These are phyloP conservation scores for Sarcoramphus papa DNA, from an alignment of 2,797 vertebrate genomes.

Conservation along the genomic window DNA sequence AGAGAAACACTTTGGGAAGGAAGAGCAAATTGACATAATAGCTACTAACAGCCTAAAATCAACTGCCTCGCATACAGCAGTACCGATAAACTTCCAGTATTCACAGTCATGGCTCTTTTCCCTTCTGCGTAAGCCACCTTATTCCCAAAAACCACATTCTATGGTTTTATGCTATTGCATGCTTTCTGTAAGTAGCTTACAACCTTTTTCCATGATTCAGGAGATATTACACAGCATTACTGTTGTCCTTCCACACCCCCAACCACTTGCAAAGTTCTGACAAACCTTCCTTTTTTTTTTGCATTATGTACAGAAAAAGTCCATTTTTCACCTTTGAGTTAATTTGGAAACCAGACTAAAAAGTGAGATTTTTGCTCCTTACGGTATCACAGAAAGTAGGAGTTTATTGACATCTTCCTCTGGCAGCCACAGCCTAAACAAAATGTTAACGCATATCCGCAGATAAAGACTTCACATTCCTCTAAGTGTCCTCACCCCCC, in stretches of 20 bases:
- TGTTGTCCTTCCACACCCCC: background rate
- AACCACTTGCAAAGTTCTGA: background rate
- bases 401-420: background rate
- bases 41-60: background rate
- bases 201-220: background rate
- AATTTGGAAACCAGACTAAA: background rate
- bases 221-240: background rate
- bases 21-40: constrained; percentile 2
- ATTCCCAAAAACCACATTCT: background rate
- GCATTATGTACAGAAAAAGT: background rate
- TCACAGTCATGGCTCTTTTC: background rate
- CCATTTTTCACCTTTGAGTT: background rate
- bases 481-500: background rate
- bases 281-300: background rate
- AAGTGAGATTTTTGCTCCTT: background rate
- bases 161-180: background rate
- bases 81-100: background rate
- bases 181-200: background rate
- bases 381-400: background rate
- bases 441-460: background rate
- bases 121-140: background rate
- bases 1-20: background rate
- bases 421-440: background rate
- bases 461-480: constrained; percentile 29
- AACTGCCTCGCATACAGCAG: background rate